Percentiles rank a stretch among this genome's conserved stretches.
These are phyloP conservation scores for Osedax frankpressi DNA, from an alignment of 2,888 invertebrate genomes.

Conservation along the genomic window DNA sequence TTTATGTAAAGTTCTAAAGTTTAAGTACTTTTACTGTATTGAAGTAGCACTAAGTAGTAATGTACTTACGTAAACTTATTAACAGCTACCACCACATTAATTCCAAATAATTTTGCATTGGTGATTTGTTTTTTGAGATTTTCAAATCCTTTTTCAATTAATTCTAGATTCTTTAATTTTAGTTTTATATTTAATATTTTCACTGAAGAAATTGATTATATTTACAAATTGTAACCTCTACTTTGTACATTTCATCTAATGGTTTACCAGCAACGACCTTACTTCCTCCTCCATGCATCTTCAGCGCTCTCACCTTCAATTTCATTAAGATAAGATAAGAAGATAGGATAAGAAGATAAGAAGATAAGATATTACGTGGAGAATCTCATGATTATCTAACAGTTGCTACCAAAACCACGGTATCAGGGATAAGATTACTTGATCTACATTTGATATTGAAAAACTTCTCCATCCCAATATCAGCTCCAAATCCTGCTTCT, in stretches of 20 bases:
- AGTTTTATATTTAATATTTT: no score
- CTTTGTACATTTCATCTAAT: constrained; percentile 66
- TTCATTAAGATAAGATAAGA: no score
- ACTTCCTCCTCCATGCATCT: constrained; percentile 98
- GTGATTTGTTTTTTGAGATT: constrained; percentile 85
- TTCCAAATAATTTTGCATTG: constrained; percentile 73
- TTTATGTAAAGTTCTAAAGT: neutral
- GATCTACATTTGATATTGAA: constrained; percentile 88
- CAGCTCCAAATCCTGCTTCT: constrained; percentile 96
- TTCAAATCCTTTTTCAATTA: constrained; percentile 70
- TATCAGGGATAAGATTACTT: constrained; percentile 71
- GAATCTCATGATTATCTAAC: no score
- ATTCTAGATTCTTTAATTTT: constrained; percentile 60
- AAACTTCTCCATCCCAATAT: constrained; percentile 96
- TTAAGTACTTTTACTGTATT: neutral
- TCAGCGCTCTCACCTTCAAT: constrained; percentile 60
- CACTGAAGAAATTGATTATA: no score
- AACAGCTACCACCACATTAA: constrained; percentile 86
- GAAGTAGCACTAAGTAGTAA: neutral
- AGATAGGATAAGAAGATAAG: no score
- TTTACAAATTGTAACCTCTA: no score
- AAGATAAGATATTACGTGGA: no score
- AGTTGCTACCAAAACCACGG: constrained; percentile 80
- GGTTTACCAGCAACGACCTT: constrained; percentile 68
- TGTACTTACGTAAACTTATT: constrained; percentile 66